Conservation (phyloP, 2,888 invertebrate genomes). For the Craniophora ligustri region DNA sequence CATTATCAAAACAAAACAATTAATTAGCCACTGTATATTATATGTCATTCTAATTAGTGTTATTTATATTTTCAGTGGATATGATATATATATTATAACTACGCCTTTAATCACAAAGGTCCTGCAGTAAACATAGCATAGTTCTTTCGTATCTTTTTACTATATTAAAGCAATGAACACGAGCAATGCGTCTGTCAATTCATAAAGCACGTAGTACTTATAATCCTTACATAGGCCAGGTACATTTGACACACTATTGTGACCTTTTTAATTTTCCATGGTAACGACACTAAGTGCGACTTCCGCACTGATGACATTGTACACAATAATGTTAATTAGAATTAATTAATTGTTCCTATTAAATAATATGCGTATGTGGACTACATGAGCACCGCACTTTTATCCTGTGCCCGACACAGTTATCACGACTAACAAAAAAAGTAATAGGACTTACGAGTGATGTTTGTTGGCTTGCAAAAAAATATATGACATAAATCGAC, state of each 20-base stretch:
- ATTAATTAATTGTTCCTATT: conserved; percentile 59
- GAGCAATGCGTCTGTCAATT: too few relatives aligned
- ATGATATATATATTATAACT: too few relatives aligned
- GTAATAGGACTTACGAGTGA: conserved; percentile 5
- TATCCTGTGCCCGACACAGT: conserved; percentile 31
- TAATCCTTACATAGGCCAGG: not conserved
- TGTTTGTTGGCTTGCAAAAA: conserved; percentile 9
- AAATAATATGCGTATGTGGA: conserved; percentile 30
- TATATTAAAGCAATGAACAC: too few relatives aligned
- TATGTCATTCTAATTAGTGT: too few relatives aligned
- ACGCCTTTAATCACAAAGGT: too few relatives aligned
- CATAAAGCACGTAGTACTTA: not conserved
- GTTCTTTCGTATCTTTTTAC: too few relatives aligned
- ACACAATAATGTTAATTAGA: conserved; percentile 53
- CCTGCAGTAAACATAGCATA: too few relatives aligned
- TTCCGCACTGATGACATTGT: conserved; percentile 64
- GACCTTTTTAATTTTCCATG: conserved; percentile 65
- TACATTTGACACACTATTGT: conserved; percentile 28
- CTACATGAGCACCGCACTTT: conserved; percentile 43
- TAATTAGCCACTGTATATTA: too few relatives aligned
- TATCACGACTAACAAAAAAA: conserved; percentile 39
- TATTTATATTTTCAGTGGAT: not conserved
- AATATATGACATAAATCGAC: conserved; percentile 6
- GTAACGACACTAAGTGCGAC: conserved; percentile 51
- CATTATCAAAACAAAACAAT: not conserved